These are phyloP conservation scores for Tachypleus tridentatus DNA, from an alignment of 1,140 invertebrate species.

Conservation along the genomic window DNA sequence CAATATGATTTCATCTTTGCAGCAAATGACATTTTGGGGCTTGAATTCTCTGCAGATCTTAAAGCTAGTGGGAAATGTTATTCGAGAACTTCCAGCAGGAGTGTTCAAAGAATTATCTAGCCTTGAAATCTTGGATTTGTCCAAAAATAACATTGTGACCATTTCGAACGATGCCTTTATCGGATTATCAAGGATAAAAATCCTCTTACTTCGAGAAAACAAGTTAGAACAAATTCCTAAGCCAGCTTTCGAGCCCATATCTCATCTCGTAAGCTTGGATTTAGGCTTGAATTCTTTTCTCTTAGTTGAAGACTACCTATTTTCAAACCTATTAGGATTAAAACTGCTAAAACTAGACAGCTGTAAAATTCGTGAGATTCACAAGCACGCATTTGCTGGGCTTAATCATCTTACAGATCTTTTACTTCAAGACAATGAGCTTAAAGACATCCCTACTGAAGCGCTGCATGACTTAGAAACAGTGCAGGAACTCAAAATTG, in stretches of 20 bases:
- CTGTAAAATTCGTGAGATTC: constrained; percentile 63
- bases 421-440: constrained; percentile 61
- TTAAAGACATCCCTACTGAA: constrained; percentile 56
- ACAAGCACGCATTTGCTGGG: constrained; percentile 57
- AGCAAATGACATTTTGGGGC: constrained; percentile 58
- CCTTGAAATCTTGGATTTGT: constrained; percentile 72
- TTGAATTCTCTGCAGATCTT: constrained; percentile 54
- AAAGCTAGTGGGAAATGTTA: constrained; percentile 63
- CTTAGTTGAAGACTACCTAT: constrained; percentile 38
- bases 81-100: constrained; percentile 59
- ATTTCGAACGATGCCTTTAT: constrained; percentile 65
- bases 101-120: constrained; percentile 59
- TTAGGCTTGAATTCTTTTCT: constrained; percentile 69
- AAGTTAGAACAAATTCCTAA: constrained; percentile 49
- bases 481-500: constrained; percentile 24
- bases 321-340: constrained; percentile 53
- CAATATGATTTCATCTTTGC: constrained; percentile 32
- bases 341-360: constrained; percentile 62
- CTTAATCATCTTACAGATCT: constrained; percentile 55
- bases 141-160: constrained; percentile 66
- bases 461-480: constrained; percentile 48
- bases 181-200: constrained; percentile 56
- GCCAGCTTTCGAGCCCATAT: constrained; percentile 51
- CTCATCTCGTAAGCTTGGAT: constrained; percentile 45
- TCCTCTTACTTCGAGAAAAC: constrained; percentile 74